These are phyloP conservation scores for Babyrousa celebensis DNA, from an alignment of 2,797 vertebrate species.

Conservation along the genomic window DNA sequence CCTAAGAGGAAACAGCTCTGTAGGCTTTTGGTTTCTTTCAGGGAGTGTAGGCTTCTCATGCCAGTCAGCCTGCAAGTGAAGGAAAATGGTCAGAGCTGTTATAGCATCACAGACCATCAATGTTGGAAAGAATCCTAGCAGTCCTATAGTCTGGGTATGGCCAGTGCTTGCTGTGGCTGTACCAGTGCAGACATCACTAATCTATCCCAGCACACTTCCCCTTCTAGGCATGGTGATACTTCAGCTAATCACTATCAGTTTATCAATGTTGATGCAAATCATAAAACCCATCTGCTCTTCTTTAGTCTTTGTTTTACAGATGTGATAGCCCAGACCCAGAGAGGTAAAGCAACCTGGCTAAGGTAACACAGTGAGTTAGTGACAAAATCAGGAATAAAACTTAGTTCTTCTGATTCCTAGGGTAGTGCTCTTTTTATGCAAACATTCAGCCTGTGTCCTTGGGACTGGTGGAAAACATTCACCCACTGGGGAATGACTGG, in stretches of 20 bases:
- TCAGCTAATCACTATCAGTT: background rate
- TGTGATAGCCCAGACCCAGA: slow-evolving; percentile 2
- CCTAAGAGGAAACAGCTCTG: background rate
- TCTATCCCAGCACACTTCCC: background rate
- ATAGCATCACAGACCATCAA: background rate
- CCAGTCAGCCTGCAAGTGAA: slow-evolving; percentile 70
- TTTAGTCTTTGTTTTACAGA: background rate
- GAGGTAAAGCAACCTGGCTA: background rate
- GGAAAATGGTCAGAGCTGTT: slow-evolving; percentile 33
- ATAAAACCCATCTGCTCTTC: slow-evolving; percentile 23
- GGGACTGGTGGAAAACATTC: background rate
- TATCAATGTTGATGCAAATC: background rate
- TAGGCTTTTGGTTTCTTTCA: slow-evolving; percentile 51
- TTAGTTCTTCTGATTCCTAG: background rate
- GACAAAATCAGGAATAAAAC: slow-evolving; percentile 10
- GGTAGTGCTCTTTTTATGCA: background rate
- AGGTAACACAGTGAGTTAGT: background rate
- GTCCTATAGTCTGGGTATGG: background rate
- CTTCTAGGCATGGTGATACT: background rate
- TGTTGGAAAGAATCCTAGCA: background rate
- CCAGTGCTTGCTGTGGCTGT: background rate
- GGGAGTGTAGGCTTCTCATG: background rate
- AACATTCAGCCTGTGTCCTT: background rate
- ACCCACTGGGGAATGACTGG: background rate
- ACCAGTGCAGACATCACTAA: slow-evolving; percentile 15